phyloP scores from a whole-genome alignment of 2,113 vertebrate species.

The Hydrochoerus hydrochaeris region DNA sequence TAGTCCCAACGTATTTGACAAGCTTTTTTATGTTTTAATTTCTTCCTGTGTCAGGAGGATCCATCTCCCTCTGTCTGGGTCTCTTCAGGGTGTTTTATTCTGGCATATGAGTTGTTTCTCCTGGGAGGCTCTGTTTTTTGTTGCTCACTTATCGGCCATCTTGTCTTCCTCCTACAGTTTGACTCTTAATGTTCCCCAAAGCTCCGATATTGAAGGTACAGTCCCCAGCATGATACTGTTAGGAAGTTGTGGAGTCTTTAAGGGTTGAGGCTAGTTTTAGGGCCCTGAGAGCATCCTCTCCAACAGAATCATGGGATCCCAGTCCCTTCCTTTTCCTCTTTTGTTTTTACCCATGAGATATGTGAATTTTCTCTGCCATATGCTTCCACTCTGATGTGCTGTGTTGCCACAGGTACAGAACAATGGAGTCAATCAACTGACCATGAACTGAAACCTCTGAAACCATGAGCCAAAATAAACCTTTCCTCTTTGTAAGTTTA shows the following conservation, averaged over 20 bases:
- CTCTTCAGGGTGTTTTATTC: no score
- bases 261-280: neutral
- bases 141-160: no score
- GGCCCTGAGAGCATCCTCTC: neutral
- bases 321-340: neutral
- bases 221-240: neutral
- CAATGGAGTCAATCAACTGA: neutral
- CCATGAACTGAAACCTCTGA: neutral
- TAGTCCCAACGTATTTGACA: no score
- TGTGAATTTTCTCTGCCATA: neutral
- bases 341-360: neutral
- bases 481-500: neutral
- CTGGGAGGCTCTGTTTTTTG: no score
- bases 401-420: neutral
- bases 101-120: no score
- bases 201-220: neutral
- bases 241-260: neutral
- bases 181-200: neutral
- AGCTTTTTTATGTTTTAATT: no score
- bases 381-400: no score
- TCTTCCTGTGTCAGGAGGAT: no score
- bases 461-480: neutral
- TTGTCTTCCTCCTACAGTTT: no score
- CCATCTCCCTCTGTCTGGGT: no score
- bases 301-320: no score